phyloP scores from a whole-genome alignment of 1,140 invertebrate species.

The Heliconius hewitsoni region DNA sequence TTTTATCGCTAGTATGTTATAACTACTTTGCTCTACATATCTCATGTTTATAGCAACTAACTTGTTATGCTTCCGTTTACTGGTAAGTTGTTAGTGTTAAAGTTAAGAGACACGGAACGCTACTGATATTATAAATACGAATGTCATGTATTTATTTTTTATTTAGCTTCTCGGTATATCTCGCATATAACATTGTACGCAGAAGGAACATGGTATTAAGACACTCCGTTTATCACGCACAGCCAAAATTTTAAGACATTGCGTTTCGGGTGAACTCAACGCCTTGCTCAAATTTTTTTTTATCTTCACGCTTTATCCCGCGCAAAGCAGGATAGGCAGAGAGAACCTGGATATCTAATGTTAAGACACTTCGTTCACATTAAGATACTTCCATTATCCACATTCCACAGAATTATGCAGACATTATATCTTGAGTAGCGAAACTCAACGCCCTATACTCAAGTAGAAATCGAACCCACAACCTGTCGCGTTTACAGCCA shows the following conservation, averaged over 20 bases:
- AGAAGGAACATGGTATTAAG: background rate
- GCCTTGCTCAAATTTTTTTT: too few species aligned
- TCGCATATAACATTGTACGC: too few species aligned
- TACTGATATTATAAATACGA: background rate
- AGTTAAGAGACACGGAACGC: background rate
- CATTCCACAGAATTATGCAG: too few species aligned
- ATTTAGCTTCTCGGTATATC: background rate
- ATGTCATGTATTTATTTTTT: background rate
- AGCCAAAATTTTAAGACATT: too few species aligned
- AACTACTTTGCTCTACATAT: slow-evolving; percentile 5
- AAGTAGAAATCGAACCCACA: too few species aligned
- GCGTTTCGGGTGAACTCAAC: too few species aligned
- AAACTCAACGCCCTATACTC: too few species aligned
- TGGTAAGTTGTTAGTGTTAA: background rate
- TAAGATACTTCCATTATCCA: too few species aligned
- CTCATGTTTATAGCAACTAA: background rate
- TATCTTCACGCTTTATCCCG: background rate
- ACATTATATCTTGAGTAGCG: too few species aligned
- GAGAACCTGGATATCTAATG: background rate
- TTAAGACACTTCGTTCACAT: too few species aligned
- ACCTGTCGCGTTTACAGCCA: too few species aligned
- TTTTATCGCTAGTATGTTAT: background rate
- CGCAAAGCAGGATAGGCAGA: background rate
- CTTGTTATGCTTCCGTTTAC: background rate
- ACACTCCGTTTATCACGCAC: too few species aligned